phyloP scores from a whole-genome alignment of 2,113 vertebrate species.

The Sinocyclocheilus anshuiensis region DNA sequence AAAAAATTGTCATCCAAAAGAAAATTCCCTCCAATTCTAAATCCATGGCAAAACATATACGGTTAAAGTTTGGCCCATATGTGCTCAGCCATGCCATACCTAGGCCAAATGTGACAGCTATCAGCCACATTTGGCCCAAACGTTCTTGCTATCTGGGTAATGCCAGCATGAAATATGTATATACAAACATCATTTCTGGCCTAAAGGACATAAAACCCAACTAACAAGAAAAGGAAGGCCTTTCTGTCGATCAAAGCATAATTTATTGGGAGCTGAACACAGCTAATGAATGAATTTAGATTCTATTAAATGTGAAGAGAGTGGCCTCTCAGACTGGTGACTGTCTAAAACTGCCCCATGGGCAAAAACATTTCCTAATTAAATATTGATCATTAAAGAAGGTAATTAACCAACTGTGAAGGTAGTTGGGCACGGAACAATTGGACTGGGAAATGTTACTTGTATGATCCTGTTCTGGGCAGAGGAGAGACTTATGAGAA shows the following conservation, averaged over 20 bases:
- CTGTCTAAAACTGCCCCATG: conserved; percentile 6
- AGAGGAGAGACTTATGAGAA: not conserved
- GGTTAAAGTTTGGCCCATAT: too few relatives aligned
- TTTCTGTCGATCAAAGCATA: conserved; percentile 8
- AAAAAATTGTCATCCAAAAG: too few relatives aligned
- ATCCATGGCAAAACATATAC: too few relatives aligned
- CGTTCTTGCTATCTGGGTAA: too few relatives aligned
- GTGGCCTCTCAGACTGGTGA: conserved; percentile 11
- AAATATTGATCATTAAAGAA: conserved; percentile 49
- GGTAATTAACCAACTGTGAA: conserved; percentile 48
- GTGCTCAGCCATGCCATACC: too few relatives aligned
- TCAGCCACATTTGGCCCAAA: too few relatives aligned
- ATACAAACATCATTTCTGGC: not conserved
- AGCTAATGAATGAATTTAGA: conserved; percentile 30
- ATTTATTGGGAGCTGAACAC: not conserved
- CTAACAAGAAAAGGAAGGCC: not conserved
- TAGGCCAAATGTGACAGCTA: too few relatives aligned
- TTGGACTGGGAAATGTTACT: conserved; percentile 33
- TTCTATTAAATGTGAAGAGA: conserved; percentile 13
- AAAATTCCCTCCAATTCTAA: too few relatives aligned
- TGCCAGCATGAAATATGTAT: not conserved
- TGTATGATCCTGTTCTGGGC: conserved; percentile 18
- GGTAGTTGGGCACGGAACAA: conserved; percentile 10
- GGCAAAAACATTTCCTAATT: conserved; percentile 44
- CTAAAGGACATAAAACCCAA: conserved; percentile 1